Conservation (phyloP, 2,797 vertebrate species). For the Galago senegalensis region DNA sequence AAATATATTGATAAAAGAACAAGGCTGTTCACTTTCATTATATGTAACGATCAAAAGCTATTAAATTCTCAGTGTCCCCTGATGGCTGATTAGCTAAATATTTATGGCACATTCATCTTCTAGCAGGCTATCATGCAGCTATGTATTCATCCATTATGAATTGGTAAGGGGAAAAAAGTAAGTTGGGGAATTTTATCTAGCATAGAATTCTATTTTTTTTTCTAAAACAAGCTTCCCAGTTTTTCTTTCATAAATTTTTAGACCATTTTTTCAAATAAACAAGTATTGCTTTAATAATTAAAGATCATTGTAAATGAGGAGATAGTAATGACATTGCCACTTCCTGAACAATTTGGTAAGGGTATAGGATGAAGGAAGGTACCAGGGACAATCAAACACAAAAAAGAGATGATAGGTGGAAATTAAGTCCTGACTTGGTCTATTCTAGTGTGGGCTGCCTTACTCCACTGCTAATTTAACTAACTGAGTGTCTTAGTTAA, state of each 20-base stretch:
- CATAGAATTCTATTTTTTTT: neutral
- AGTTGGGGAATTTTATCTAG: neutral
- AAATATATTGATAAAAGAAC: neutral
- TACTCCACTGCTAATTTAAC: neutral
- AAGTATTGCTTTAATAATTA: conserved; percentile 35
- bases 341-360: neutral
- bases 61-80: neutral
- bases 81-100: neutral
- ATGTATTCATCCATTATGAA: neutral
- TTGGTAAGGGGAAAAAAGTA: neutral
- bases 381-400: neutral
- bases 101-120: neutral
- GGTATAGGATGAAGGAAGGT: neutral
- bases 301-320: conserved; percentile 29
- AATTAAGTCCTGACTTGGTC: neutral
- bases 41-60: neutral
- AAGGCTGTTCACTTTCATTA: neutral
- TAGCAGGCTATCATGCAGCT: neutral
- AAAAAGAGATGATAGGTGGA: neutral
- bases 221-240: neutral
- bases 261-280: conserved; percentile 28
- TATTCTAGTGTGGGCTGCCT: neutral
- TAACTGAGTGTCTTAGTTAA: too few relatives aligned
- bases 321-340: neutral
- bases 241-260: conserved; percentile 6